phyloP scores from a whole-genome alignment of 2,888 invertebrate genomes.

The Cataglyphis albicans region DNA sequence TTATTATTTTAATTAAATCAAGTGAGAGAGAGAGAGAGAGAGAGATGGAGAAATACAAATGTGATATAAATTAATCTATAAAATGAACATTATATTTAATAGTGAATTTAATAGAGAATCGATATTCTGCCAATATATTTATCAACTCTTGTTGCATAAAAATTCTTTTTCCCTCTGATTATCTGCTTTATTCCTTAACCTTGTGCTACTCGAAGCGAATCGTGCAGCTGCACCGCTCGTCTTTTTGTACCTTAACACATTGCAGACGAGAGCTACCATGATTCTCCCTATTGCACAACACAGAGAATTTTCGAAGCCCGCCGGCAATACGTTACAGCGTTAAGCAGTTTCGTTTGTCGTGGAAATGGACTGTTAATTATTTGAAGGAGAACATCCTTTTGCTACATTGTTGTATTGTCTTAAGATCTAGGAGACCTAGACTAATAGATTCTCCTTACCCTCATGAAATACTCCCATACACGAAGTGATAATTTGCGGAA shows the following conservation, averaged over 20 bases:
- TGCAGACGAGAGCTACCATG: slow-evolving; percentile 51
- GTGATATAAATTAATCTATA: background rate
- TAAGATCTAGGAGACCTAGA: background rate
- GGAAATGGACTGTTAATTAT: slow-evolving; percentile 38
- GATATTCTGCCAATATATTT: slow-evolving; percentile 3
- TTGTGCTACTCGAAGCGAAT: slow-evolving; percentile 30
- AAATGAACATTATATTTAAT: slow-evolving; percentile 18
- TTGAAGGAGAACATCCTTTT: slow-evolving; percentile 14
- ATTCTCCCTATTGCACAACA: slow-evolving; percentile 36
- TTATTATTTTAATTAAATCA: slow-evolving; percentile 26
- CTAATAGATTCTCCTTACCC: background rate
- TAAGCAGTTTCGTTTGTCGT: slow-evolving; percentile 44
- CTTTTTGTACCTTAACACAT: slow-evolving; percentile 53
- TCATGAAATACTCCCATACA: background rate
- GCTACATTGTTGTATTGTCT: slow-evolving; percentile 6
- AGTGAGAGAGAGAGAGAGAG: background rate
- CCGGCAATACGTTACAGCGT: slow-evolving; percentile 48
- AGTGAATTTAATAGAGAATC: too few relatives aligned
- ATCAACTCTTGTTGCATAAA: background rate
- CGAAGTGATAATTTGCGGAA: slow-evolving; percentile 3
- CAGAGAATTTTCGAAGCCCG: slow-evolving; percentile 35
- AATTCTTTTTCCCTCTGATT: background rate
- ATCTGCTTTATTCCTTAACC: slow-evolving; percentile 13
- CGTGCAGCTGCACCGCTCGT: slow-evolving; percentile 51
- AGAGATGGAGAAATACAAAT: background rate